Percentiles rank a stretch among this genome's conserved stretches.
These are phyloP conservation scores for Eristalinus aeneus DNA, from an alignment of 2,888 invertebrate species.

Conservation along the genomic window DNA sequence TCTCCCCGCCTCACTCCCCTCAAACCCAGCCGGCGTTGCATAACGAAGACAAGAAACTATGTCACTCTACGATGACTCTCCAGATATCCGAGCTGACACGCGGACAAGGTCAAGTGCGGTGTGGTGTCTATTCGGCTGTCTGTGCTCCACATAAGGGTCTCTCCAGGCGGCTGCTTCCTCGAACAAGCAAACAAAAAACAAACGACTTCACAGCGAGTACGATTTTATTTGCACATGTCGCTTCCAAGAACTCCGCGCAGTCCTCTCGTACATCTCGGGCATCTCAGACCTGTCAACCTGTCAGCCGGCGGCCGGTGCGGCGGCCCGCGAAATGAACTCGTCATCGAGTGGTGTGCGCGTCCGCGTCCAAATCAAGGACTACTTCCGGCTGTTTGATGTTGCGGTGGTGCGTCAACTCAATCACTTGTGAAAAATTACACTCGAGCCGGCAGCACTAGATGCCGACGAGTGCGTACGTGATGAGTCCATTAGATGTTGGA, in stretches of 20 bases:
- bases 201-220: neutral
- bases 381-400: conserved; percentile 29
- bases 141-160: conserved; percentile 23
- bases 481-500: conserved; percentile 27
- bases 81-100: neutral
- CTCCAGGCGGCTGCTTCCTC: neutral
- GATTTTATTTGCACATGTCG: conserved; percentile 16
- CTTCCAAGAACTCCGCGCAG: neutral
- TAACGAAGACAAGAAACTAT: neutral
- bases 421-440: conserved; percentile 30
- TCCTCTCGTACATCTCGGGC: neutral
- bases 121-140: neutral
- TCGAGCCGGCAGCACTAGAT: neutral
- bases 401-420: conserved; percentile 25
- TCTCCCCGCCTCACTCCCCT: neutral
- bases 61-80: conserved; percentile 22
- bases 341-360: conserved; percentile 5
- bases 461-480: conserved; percentile 6
- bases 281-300: conserved; percentile 1
- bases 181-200: neutral
- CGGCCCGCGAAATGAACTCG: conserved; percentile 3
- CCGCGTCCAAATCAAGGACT: conserved; percentile 12
- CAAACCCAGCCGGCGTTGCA: neutral
- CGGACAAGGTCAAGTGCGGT: conserved; percentile 18
- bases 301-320: neutral